These are phyloP conservation scores for Nanorana parkeri DNA, from an alignment of 2,113 vertebrate species.

Conservation along the genomic window DNA sequence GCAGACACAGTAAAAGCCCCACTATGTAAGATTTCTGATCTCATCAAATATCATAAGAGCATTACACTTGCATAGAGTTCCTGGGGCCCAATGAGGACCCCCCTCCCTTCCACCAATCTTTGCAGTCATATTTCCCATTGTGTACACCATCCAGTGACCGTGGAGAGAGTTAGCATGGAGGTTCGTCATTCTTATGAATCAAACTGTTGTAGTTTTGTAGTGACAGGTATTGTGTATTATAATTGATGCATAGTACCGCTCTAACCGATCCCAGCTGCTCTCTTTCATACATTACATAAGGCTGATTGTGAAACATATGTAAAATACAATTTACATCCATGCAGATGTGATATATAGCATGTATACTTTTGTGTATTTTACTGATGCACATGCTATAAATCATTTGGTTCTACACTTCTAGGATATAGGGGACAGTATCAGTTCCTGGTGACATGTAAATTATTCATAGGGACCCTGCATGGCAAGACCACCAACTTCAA, in stretches of 20 bases:
- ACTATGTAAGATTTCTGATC: too few relatives aligned
- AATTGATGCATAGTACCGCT: background rate
- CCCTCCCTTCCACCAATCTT: too few relatives aligned
- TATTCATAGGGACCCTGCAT: too few relatives aligned
- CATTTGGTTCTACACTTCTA: background rate
- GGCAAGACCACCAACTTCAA: too few relatives aligned
- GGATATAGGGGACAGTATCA: background rate
- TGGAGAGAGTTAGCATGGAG: background rate
- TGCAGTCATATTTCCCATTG: background rate
- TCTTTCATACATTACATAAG: background rate
- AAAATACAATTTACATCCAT: background rate
- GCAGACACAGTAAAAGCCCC: too few relatives aligned
- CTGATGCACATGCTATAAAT: background rate
- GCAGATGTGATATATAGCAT: background rate
- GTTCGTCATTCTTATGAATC: background rate
- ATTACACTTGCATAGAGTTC: too few relatives aligned
- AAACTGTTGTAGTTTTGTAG: background rate
- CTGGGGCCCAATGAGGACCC: too few relatives aligned
- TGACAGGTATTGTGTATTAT: background rate
- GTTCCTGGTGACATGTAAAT: too few relatives aligned
- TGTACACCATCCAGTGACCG: background rate
- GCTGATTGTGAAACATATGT: slow-evolving; percentile 12
- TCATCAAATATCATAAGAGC: too few relatives aligned
- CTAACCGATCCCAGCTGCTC: slow-evolving; percentile 17
- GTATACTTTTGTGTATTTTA: background rate